phyloP scores from a whole-genome alignment of 2,888 invertebrate species.

The Tortrix viridana region DNA sequence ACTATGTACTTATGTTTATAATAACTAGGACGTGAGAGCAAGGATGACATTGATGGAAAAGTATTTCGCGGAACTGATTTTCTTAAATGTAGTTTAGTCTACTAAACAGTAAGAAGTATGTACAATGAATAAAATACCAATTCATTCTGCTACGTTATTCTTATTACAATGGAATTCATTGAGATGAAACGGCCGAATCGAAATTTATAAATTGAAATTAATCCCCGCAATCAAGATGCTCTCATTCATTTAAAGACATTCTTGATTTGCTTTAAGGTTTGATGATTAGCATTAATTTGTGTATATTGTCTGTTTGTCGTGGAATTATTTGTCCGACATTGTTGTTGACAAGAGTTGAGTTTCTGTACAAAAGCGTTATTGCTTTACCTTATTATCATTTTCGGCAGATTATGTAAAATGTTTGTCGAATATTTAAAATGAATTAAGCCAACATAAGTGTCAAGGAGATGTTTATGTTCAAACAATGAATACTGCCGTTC shows the following conservation, averaged over 20 bases:
- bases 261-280: conserved; percentile 13
- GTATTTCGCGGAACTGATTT: background rate
- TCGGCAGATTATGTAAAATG: too few relatives aligned
- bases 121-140: background rate
- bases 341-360: background rate
- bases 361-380: too few relatives aligned
- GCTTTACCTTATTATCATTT: too few relatives aligned
- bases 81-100: background rate
- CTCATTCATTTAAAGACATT: conserved; percentile 16
- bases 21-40: too few relatives aligned
- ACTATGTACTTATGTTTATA: too few relatives aligned
- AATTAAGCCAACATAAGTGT: background rate
- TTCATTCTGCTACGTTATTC: conserved; percentile 2
- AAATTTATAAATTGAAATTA: conserved; percentile 32
- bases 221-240: conserved; percentile 16
- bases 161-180: conserved; percentile 14
- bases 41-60: too few relatives aligned
- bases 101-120: conserved; percentile 6
- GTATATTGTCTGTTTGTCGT: conserved; percentile 2
- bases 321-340: background rate
- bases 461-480: background rate
- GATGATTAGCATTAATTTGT: conserved; percentile 15
- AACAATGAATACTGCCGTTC: conserved; percentile 5
- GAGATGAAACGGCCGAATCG: conserved; percentile 8
- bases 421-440: background rate